Evolutionary conservation across 2,113 vertebrate genomes (phyloP), one percentile per base, ranked within the genome.

Genomic region (Chlamydotis undulata): DNA sequence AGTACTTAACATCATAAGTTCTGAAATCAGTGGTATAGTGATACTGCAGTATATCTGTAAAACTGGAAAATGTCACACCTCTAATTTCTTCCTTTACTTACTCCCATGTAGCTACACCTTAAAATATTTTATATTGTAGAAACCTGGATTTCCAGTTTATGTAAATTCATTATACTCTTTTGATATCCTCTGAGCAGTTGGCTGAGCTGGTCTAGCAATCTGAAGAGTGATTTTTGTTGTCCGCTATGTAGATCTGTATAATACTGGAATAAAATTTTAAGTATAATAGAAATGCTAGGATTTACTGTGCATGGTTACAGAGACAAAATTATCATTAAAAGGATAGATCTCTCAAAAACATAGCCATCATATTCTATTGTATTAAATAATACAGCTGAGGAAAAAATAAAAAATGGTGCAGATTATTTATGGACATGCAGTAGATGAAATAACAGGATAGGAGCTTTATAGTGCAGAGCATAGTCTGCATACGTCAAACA

Each of bases 401-500:
- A 13, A 23, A 61, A 83, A 70, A 14, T 17, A 5, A 19, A 47
- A 77, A 65, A 7, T 15, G 2, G 2, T 78, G n/a, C 12, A 31
- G 23, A 18, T 70, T 69, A 45, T 60, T 83, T 31, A 33, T 78
- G 45, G 59, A 35, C 14, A 9, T 77, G 67, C 23, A 74, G 26
- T 37, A 77, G 29, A 23, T 77, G 41, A 69, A 69, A 39, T 37
- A 76, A 56, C 23, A 52, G 31, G 35, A 26, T 3, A 31, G 31
- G 75, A 68, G n/a, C n/a, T 56, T 67, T 57, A 35, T 47, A 49
- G 23, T 74, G 56, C 47, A 55, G 70, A 65, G 6, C 24, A n/a
- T 13, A 39, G n/a, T 35, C 29, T 1, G 7, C 14, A 8, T 23
- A 23, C 1, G 7, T 70, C 43, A 61, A 33, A 23, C 1, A 6